Conservation (phyloP, 2,888 invertebrate species). For the Cordylochernes scorpioides region DNA sequence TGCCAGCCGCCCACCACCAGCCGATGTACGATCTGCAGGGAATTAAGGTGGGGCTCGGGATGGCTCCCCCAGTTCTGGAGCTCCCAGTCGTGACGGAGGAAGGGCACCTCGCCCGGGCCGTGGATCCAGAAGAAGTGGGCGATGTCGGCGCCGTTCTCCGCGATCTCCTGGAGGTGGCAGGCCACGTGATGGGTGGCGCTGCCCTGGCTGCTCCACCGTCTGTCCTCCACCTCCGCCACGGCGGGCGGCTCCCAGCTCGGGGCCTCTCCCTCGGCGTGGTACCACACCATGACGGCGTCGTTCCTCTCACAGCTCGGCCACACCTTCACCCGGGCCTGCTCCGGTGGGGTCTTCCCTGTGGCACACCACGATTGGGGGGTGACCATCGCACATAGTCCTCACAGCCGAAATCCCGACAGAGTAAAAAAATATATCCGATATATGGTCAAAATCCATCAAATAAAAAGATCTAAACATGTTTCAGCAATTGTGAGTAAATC, state of each 20-base stretch:
- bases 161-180: slow-evolving; percentile 58
- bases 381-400: no score
- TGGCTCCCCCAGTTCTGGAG: slow-evolving; percentile 31
- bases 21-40: slow-evolving; percentile 34
- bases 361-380: not conserved
- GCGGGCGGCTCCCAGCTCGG: slow-evolving; percentile 39
- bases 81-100: slow-evolving; percentile 33
- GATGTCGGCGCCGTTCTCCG: slow-evolving; percentile 65
- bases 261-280: slow-evolving; percentile 39
- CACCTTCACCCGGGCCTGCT: slow-evolving; percentile 36
- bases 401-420: no score
- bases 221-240: slow-evolving; percentile 29
- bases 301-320: slow-evolving; percentile 43
- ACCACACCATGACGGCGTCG: slow-evolving; percentile 51
- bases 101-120: no score
- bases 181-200: slow-evolving; percentile 46
- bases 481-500: no score
- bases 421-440: no score
- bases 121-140: slow-evolving; percentile 54
- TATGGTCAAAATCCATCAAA: no score
- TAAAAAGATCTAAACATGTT: no score
- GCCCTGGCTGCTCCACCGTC: slow-evolving; percentile 38
- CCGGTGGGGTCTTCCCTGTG: slow-evolving; percentile 39
- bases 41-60: slow-evolving; percentile 33
- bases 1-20: slow-evolving; percentile 32